These are phyloP conservation scores for Cryptophagus acutangulus DNA, from an alignment of 2,888 invertebrate species.

Conservation along the genomic window DNA sequence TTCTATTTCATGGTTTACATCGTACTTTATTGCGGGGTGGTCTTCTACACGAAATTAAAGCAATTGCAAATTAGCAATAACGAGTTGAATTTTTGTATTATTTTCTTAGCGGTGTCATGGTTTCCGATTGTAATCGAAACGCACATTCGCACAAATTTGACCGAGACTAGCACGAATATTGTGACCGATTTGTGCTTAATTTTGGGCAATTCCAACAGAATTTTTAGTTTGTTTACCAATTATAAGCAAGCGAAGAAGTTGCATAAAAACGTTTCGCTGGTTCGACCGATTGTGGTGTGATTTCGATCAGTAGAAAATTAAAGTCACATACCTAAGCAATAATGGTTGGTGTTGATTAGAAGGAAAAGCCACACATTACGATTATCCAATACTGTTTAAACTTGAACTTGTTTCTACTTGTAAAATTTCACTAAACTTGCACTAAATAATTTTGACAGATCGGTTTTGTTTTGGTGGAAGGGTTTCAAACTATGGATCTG, in stretches of 20 bases:
- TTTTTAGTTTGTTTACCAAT: conserved; percentile 28
- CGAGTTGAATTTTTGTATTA: conserved; percentile 26
- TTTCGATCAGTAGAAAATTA: too few species aligned
- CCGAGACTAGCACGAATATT: conserved; percentile 28
- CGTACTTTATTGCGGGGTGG: conserved; percentile 30
- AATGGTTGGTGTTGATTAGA: too few species aligned
- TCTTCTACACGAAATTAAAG: conserved; percentile 37
- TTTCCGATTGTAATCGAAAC: conserved; percentile 39
- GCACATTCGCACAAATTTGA: conserved; percentile 36
- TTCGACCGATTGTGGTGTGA: conserved; percentile 25
- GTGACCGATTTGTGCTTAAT: conserved; percentile 34
- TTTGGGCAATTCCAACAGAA: conserved; percentile 33
- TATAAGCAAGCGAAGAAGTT: conserved; percentile 26
- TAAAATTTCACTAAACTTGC: too few species aligned
- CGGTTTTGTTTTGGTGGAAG: too few species aligned
- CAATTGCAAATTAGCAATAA: conserved; percentile 26
- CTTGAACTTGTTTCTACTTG: too few species aligned
- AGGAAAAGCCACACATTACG: too few species aligned
- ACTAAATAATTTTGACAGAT: too few species aligned
- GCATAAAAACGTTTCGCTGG: conserved; percentile 27
- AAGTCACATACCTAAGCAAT: too few species aligned
- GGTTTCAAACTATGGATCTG: too few species aligned
- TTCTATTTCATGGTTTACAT: conserved; percentile 37
- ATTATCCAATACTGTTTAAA: too few species aligned
- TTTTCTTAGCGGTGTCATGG: conserved; percentile 38